Evolutionary conservation across 2,888 invertebrate species (phyloP), one percentile per base, ranked within the genome.

Genomic region (Sthenelais limicola): DNA sequence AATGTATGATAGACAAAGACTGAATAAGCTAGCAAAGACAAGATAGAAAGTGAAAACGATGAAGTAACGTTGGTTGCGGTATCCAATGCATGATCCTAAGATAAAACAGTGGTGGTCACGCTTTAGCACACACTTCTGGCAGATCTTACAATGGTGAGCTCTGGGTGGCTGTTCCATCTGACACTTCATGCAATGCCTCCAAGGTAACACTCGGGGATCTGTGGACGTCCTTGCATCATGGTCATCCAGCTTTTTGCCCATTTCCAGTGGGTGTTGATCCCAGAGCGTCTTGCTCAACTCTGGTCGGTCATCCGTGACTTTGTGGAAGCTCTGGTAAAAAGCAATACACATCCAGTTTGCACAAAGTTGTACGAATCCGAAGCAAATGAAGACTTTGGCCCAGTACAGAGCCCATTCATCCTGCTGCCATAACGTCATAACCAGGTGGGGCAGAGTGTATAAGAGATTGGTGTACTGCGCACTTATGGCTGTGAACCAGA

Each of bases 71-170:
- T 78, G 78, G 56, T 78, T 78, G 66, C 72, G 70, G 52, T 54
- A 78, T 1, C 79, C 77, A 35, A 78, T 58, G 58, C 78, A 78
- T n/a, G 75, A 76, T 12, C 82, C 84, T n/a, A 83, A 78, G 76
- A 84, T 77, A 62, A 77, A 82, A 66, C 85, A 85, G 73, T 85
- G 85, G 74, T 85, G 85, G 73, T 85, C 84, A 1, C 84, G 75
- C 66, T 83, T 82, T 24, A 85, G 72, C n/a, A 84, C 82, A 74
- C 85, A 85, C 28, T 58, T 75, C 49, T 79, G 69, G 75, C 85
- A 85, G 5, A 79, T 43, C 24, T 62, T 62, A 38, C 62, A 62
- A 62, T 62, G 62, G 26, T 62, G 62, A 38, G 62, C 62, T 21
- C 62, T 35, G 21, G 62, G 62, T 5, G 62, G 62, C 24, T 9